A percentile compares a stretch with the other conserved stretches of the same genome.
Conservation (phyloP, 2,888 invertebrate species). For the Girardia tigrina region DNA sequence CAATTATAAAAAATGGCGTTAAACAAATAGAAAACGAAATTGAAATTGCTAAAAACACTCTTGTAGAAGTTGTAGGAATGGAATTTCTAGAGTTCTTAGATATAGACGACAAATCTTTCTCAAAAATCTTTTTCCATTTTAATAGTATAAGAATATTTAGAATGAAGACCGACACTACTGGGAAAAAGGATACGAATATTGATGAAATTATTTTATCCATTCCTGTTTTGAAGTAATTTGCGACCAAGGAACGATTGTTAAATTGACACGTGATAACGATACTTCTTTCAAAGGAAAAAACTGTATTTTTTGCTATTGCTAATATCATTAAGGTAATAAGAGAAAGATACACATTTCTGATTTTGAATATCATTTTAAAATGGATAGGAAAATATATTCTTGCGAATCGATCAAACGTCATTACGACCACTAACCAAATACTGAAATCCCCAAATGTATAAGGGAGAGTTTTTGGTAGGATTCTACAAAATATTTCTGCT, state of each 20-base stretch:
- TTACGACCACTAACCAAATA: neutral
- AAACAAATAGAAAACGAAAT: conserved; percentile 15
- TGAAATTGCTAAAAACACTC: neutral
- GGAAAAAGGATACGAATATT: neutral
- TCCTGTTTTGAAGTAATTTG: neutral
- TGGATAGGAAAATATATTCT: neutral
- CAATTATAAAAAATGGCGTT: neutral
- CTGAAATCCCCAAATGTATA: neutral
- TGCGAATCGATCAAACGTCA: neutral
- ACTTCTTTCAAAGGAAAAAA: neutral
- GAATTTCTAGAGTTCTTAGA: neutral
- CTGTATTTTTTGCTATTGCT: neutral
- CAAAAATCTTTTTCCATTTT: neutral
- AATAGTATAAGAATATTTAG: neutral
- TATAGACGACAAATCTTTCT: neutral
- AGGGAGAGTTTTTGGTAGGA: neutral
- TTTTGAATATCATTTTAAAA: neutral
- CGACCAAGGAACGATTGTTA: neutral
- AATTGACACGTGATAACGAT: neutral
- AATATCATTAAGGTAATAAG: neutral
- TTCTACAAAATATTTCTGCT: neutral
- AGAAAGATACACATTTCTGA: neutral
- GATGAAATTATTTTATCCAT: neutral
- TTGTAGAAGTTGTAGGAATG: neutral
- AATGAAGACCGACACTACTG: neutral